These are phyloP conservation scores for Panurus biarmicus DNA, from an alignment of 2,113 vertebrate genomes.

Conservation along the genomic window DNA sequence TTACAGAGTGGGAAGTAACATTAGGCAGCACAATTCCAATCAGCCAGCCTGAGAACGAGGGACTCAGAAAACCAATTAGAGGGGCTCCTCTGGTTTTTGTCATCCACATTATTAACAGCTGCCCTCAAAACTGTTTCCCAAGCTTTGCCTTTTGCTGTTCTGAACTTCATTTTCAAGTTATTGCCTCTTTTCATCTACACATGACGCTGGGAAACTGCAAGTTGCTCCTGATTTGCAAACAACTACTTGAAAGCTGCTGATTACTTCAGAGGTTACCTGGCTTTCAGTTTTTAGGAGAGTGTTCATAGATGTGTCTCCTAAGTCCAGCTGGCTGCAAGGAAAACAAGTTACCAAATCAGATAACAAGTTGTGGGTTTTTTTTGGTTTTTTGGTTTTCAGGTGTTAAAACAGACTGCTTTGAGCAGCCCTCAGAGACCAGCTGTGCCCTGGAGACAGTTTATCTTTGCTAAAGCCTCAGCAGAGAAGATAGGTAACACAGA, in stretches of 20 bases:
- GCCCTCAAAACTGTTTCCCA: neutral
- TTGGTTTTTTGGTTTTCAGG: neutral
- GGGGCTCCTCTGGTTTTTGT: neutral
- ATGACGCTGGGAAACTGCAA: accelerated
- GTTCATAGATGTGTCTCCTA: neutral
- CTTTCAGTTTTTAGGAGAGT: neutral
- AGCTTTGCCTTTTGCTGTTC: neutral
- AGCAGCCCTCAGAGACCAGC: neutral
- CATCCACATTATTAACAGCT: neutral
- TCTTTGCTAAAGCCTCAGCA: neutral
- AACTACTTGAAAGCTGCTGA: neutral
- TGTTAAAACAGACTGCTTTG: neutral
- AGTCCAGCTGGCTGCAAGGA: neutral
- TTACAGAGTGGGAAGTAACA: neutral
- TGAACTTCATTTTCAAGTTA: neutral
- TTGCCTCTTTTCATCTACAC: neutral
- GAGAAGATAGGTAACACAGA: neutral
- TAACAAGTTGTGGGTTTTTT: neutral
- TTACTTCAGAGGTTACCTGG: neutral
- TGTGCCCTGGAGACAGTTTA: neutral
- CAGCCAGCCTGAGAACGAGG: neutral
- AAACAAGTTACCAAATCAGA: neutral
- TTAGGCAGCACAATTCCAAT: neutral
- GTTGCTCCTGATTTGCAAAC: neutral
- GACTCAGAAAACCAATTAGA: neutral